phyloP scores from a whole-genome alignment of 2,113 vertebrate genomes.

The Otocyon megalotis region DNA sequence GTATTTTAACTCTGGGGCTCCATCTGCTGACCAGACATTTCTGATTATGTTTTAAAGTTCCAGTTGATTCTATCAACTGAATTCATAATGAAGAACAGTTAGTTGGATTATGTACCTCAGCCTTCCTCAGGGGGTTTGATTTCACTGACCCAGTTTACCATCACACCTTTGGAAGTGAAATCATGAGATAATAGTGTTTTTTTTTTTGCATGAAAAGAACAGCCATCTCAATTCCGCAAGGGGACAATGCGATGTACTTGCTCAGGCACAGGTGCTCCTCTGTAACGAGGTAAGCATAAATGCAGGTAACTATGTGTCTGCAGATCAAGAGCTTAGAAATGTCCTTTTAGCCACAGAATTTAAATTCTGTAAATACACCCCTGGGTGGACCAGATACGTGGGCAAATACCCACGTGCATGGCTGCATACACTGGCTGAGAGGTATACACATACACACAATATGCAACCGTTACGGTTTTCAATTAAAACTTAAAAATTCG shows the following conservation, averaged over 20 bases:
- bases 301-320: too few relatives aligned
- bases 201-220: background rate
- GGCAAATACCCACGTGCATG: background rate
- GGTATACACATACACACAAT: background rate
- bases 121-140: background rate
- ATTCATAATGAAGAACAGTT: background rate
- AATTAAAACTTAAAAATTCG: background rate
- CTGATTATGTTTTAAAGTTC: background rate
- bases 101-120: background rate
- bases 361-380: background rate
- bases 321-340: background rate
- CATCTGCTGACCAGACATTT: slow-evolving; percentile 27
- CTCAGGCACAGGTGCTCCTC: too few relatives aligned
- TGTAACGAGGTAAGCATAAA: background rate
- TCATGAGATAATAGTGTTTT: background rate
- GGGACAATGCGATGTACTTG: accelerated
- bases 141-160: background rate
- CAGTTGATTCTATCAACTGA: background rate
- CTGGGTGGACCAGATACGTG: background rate
- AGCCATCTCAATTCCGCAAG: background rate
- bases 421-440: background rate
- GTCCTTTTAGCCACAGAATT: background rate
- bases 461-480: background rate
- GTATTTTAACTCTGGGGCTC: background rate
- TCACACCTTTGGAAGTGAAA: background rate